Percentiles rank a stretch among this genome's conserved stretches.
Evolutionary conservation across 2,797 vertebrate genomes (phyloP).

Genomic region (Acipenser transmontanus): DNA sequence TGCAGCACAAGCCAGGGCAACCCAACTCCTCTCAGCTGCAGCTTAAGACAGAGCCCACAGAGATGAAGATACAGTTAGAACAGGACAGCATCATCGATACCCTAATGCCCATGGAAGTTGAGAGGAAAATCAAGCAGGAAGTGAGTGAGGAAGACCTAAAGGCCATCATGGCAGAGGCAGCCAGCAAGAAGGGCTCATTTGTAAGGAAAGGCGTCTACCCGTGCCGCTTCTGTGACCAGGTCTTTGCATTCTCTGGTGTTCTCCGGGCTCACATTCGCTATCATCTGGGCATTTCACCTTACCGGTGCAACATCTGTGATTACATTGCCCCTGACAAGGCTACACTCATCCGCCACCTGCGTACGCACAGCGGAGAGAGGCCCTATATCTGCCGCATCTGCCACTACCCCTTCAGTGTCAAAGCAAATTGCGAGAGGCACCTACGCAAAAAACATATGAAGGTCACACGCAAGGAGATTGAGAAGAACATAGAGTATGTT

Average conservation of each 20-base stretch:
- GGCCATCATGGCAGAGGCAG: constrained; percentile 50
- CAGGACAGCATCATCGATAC: constrained; percentile 78
- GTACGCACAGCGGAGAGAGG: constrained; percentile 90
- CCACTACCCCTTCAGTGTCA: constrained; percentile 95
- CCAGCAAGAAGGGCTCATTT: constrained; percentile 47
- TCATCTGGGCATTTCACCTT: constrained; percentile 85
- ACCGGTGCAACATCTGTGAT: constrained; percentile 93
- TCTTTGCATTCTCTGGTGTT: constrained; percentile 82
- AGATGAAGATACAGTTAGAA: constrained; percentile 70
- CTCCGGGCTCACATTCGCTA: constrained; percentile 88
- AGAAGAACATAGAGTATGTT: constrained; percentile 92
- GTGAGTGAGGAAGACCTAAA: constrained; percentile 59
- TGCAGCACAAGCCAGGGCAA: constrained; percentile 12
- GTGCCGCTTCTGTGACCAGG: constrained; percentile 89
- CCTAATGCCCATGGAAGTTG: constrained; percentile 64
- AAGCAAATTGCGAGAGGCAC: constrained; percentile 96
- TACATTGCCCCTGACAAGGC: constrained; percentile 93
- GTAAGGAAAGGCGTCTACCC: constrained; percentile 77
- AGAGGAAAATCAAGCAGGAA: constrained; percentile 78
- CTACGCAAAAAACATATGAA: constrained; percentile 94
- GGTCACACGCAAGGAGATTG: constrained; percentile 89
- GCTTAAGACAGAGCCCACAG: constrained; percentile 49
- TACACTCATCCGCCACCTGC: constrained; percentile 86
- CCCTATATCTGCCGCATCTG: constrained; percentile 94
- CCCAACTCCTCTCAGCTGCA: constrained; percentile 36